Conservation (phyloP, 2,888 invertebrate genomes). For the Sthenelais limicola region DNA sequence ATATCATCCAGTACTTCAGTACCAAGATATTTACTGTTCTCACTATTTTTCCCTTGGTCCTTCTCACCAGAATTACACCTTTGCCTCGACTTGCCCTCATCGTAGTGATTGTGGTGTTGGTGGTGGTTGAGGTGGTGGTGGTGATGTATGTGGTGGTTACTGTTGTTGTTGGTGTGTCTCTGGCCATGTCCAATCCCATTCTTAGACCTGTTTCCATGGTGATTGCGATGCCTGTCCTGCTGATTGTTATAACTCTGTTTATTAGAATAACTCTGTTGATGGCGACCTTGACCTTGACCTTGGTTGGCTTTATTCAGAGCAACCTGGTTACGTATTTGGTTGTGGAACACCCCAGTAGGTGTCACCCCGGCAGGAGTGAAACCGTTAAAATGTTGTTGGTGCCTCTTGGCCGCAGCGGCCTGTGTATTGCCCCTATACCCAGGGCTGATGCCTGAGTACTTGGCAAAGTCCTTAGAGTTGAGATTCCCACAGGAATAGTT, state of each 20-base stretch:
- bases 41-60: background rate
- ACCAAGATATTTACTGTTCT: constrained; percentile 8
- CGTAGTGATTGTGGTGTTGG: too few relatives aligned
- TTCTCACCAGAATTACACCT: constrained; percentile 1
- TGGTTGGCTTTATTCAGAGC: too few relatives aligned
- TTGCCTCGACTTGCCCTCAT: background rate
- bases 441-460: background rate
- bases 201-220: background rate
- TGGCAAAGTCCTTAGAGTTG: background rate
- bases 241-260: constrained; percentile 5
- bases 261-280: too few relatives aligned
- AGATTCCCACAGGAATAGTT: background rate
- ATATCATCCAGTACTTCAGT: constrained; percentile 33
- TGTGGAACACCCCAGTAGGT: background rate
- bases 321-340: constrained; percentile 32
- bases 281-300: background rate
- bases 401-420: background rate
- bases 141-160: too few relatives aligned
- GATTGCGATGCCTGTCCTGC: background rate
- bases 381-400: constrained; percentile 23
- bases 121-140: too few relatives aligned
- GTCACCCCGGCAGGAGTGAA: constrained; percentile 8
- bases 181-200: background rate
- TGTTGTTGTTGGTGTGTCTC: background rate
- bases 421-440: background rate